A percentile compares a stretch with the other conserved stretches of the same genome.
Conservation (phyloP, 2,888 invertebrate species). For the Magallana nippona region DNA sequence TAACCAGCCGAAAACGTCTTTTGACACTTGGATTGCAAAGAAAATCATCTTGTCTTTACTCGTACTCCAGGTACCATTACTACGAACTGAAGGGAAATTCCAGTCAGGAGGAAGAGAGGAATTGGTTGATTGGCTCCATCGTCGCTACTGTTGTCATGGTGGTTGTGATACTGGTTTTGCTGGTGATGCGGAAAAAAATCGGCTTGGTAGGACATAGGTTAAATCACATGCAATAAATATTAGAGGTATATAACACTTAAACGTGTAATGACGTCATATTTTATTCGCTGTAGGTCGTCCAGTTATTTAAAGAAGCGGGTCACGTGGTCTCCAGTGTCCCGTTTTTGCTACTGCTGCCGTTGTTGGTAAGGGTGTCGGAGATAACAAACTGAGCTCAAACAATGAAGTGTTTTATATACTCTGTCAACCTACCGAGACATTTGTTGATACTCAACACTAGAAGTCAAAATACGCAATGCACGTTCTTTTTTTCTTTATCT, state of each 20-base stretch:
- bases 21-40: neutral
- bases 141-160: slow-evolving; percentile 53
- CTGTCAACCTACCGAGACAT: neutral
- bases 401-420: no score
- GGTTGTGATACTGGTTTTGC: slow-evolving; percentile 65
- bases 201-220: slow-evolving; percentile 63
- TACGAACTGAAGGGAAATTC: slow-evolving; percentile 37
- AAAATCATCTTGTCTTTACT: neutral
- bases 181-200: slow-evolving; percentile 71
- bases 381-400: no score
- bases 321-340: slow-evolving; percentile 92
- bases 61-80: slow-evolving; percentile 56
- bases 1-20: neutral
- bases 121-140: slow-evolving; percentile 59
- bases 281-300: slow-evolving; percentile 82
- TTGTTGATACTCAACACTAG: neutral
- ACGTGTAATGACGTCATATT: no score
- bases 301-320: slow-evolving; percentile 93
- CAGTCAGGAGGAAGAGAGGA: slow-evolving; percentile 39
- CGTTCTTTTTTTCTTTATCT: neutral
- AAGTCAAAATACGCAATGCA: no score
- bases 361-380: slow-evolving; percentile 67
- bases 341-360: slow-evolving; percentile 88
- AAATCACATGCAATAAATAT: neutral
- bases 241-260: no score